Conservation (phyloP, 2,113 vertebrate species). For the Oryzias woworae region DNA sequence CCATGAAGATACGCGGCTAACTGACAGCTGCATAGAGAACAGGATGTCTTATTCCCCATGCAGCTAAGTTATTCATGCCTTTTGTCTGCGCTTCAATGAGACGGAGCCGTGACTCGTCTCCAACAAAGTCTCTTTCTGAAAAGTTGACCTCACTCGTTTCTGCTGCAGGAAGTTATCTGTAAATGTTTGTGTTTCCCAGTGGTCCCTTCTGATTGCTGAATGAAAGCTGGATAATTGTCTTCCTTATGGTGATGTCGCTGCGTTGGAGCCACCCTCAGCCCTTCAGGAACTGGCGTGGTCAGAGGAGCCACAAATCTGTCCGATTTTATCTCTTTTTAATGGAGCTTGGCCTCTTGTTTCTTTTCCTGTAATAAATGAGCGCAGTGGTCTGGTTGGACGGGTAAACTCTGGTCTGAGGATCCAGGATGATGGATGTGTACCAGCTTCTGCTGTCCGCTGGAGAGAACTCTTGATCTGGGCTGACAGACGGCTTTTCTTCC, state of each 20-base stretch:
- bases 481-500: constrained; percentile 20
- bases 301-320: constrained; percentile 48
- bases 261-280: constrained; percentile 12
- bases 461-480: constrained; percentile 49
- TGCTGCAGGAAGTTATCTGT: no score
- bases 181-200: constrained; percentile 5
- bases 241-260: constrained; percentile 2
- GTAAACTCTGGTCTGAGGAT: constrained; percentile 57
- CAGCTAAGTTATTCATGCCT: no score
- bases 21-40: constrained; percentile 17
- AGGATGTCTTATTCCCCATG: no score
- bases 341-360: constrained; percentile 64
- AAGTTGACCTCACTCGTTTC: no score
- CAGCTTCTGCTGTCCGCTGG: constrained; percentile 50
- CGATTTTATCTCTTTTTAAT: constrained; percentile 61
- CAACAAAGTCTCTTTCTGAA: no score
- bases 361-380: constrained; percentile 67
- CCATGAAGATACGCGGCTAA: constrained; percentile 26
- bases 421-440: constrained; percentile 74
- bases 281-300: constrained; percentile 31
- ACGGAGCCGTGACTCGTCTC: no score
- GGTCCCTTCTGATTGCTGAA: no score
- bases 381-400: constrained; percentile 52
- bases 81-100: no score
- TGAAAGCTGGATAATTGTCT: no score